phyloP scores from a whole-genome alignment of 2,888 invertebrate species.

The Tetragnatha montana region DNA sequence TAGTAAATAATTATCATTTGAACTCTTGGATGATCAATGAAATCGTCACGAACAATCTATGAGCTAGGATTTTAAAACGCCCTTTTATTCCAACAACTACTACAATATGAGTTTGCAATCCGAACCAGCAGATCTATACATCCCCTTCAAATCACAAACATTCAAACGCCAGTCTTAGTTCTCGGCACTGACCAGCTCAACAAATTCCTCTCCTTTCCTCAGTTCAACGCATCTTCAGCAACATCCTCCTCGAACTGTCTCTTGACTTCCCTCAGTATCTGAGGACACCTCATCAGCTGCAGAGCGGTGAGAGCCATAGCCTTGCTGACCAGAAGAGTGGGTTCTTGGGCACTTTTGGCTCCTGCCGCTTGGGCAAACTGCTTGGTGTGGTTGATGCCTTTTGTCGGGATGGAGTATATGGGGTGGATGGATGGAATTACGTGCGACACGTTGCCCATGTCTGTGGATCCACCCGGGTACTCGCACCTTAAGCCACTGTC shows the following conservation, averaged over 20 bases:
- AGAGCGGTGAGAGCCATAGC: constrained; percentile 73
- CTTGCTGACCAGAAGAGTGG: constrained; percentile 73
- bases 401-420: constrained; percentile 72
- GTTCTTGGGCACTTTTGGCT: constrained; percentile 68
- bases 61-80: too few relatives aligned
- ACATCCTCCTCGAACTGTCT: constrained; percentile 60
- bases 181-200: too few relatives aligned
- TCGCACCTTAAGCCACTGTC: neutral
- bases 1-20: too few relatives aligned
- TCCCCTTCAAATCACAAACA: too few relatives aligned
- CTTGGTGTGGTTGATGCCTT: constrained; percentile 73
- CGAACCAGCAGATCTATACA: too few relatives aligned
- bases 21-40: too few relatives aligned
- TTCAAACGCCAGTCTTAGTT: too few relatives aligned
- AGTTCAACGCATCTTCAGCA: neutral
- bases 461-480: constrained; percentile 60
- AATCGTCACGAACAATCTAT: too few relatives aligned
- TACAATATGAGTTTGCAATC: too few relatives aligned
- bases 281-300: constrained; percentile 72
- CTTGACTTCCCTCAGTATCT: constrained; percentile 39
- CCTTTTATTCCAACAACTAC: too few relatives aligned
- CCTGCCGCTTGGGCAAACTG: constrained; percentile 74
- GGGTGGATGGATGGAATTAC: constrained; percentile 75
- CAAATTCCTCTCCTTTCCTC: neutral
- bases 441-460: constrained; percentile 75